Percentiles rank a stretch among this genome's conserved stretches.
Conservation (phyloP, 2,113 vertebrate species). For the Oryzias melastigma region DNA sequence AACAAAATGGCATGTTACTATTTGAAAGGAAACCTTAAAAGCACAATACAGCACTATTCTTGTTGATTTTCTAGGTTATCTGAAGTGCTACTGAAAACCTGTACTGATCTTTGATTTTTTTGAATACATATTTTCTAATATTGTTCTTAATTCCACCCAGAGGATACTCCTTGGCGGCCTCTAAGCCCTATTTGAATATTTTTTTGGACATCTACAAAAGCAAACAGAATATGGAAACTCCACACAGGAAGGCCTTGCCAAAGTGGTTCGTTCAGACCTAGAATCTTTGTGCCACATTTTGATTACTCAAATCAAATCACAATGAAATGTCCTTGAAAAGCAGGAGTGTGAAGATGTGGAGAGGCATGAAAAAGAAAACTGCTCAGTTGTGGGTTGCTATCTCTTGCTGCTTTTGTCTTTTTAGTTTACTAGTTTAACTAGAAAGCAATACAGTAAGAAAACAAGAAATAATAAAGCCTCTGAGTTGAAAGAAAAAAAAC, state of each 20-base stretch:
- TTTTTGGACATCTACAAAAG: neutral
- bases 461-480: constrained; percentile 40
- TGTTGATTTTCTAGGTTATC: no score
- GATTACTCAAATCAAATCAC: constrained; percentile 11
- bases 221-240: neutral
- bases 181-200: no score
- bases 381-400: constrained; percentile 32
- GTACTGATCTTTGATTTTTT: no score
- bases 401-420: constrained; percentile 46
- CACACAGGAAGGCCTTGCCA: neutral
- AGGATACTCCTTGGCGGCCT: no score
- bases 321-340: constrained; percentile 51
- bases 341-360: constrained; percentile 26
- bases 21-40: no score
- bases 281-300: constrained; percentile 23
- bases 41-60: no score
- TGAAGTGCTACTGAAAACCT: no score
- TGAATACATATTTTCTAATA: no score
- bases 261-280: neutral
- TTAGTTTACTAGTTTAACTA: constrained; percentile 44
- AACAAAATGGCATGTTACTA: no score
- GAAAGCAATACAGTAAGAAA: constrained; percentile 38
- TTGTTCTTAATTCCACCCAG: no score
- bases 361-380: constrained; percentile 25
- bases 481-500: constrained; percentile 35